Base-by-base conservation (phyloP, 2,113 vertebrate species). In the Chloropsis cyanopogon region DNA sequence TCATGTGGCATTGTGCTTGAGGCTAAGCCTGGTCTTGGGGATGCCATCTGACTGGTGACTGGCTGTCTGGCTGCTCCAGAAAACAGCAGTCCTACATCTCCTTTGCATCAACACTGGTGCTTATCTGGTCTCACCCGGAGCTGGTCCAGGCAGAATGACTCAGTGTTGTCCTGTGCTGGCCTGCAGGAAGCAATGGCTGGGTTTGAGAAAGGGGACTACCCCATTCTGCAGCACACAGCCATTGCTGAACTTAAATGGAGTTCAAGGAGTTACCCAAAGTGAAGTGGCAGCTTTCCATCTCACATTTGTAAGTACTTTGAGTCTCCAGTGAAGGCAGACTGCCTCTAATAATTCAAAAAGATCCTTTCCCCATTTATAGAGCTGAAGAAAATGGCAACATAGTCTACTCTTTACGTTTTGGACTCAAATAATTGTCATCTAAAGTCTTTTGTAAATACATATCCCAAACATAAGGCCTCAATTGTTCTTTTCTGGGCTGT, bases 81-180 rank as follows among this genome's bases (percentile, higher is more conserved):
- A 95, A 81, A 52, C 76, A 86, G n/a, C 49, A 96, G 49, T 63
- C 56, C 60, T 75, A 2, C 10, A 1, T 31, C 64, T 94, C 44
- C 70, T 94, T 88, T 93, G 78, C 82, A 86, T 93, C 49, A 75
- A 44, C 70, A 57, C 31, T 78, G 76, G 52, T 78, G 56, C 72
- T 94, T 94, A 64, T 88, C 86, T 94, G 64, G 72, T 77, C 64
- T 73, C 19, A 5, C 39, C 35, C 24, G 28, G 71, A 82, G 88
- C 88, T 80, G 56, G 86, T 71, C 86, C 76, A 83, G 86, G 52
- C 76, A 77, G 25, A 3, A 9, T 93, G 91, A 96, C 76, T 95
- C 94, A 92, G 47, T 63, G 44, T 5, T 83, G 56, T 66, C n/a
- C 59, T 66, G 35, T 25, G 17, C 68, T 71, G 76, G 42, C 44